phyloP scores from a whole-genome alignment of 1,140 invertebrate species.

The Eurytemora carolleeae region DNA sequence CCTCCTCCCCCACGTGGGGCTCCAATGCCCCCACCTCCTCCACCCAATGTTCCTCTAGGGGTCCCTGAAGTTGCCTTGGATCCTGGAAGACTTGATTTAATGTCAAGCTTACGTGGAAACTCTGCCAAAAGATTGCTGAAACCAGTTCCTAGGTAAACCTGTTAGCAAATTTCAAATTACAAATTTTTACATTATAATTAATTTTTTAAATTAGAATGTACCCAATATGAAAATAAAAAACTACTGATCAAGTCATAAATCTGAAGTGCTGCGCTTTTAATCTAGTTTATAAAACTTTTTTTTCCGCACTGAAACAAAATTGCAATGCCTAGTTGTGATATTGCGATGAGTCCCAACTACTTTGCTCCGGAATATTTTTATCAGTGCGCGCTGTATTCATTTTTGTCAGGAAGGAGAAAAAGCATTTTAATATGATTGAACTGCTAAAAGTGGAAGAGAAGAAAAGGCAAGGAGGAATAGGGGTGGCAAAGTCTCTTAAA shows the following conservation, averaged over 20 bases:
- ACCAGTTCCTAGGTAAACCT: neutral
- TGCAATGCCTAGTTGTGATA: too few species aligned
- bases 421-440: neutral
- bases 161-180: too few species aligned
- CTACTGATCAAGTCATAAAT: too few species aligned
- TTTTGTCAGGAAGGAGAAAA: neutral
- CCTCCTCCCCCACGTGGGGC: neutral
- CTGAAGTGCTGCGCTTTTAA: too few species aligned
- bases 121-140: neutral
- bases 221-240: too few species aligned
- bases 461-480: neutral
- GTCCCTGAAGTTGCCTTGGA: neutral
- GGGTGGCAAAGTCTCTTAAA: neutral
- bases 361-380: too few species aligned
- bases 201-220: too few species aligned
- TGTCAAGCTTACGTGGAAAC: neutral
- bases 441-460: neutral
- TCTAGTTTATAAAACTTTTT: too few species aligned
- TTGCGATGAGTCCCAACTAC: too few species aligned
- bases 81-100: neutral
- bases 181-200: too few species aligned
- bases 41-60: neutral
- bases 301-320: too few species aligned
- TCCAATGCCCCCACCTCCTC: neutral
- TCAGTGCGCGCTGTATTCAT: too few species aligned